Conservation (phyloP, 92 coral and sea anemone genomes). For the Zoanthus solanderi region DNA sequence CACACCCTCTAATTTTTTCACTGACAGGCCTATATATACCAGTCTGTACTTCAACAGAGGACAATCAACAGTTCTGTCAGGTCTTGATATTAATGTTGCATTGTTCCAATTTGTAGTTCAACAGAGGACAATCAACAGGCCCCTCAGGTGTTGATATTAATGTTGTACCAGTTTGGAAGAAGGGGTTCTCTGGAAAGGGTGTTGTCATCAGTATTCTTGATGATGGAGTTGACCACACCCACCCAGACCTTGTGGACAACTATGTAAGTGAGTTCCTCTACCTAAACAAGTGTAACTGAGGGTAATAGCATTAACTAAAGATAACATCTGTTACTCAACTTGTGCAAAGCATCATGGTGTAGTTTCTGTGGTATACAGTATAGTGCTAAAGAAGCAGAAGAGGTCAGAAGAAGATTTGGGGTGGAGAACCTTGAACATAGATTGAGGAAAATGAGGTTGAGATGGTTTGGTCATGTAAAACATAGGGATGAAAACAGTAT, state of each 20-base stretch:
- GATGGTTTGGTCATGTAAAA: too few relatives aligned
- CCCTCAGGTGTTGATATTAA: conserved; percentile 97
- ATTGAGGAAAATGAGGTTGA: too few relatives aligned
- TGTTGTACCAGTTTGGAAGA: conserved; percentile 93
- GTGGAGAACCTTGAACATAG: too few relatives aligned
- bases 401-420: too few relatives aligned
- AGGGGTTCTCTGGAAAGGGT: conserved; percentile 94
- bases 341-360: too few relatives aligned
- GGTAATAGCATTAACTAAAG: too few relatives aligned
- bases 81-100: conserved; percentile 44
- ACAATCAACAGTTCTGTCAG: conserved; percentile 97
- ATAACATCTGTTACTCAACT: too few relatives aligned
- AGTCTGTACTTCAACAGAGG: conserved; percentile 85
- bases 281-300: background rate
- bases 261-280: conserved; percentile 75
- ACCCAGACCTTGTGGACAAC: conserved; percentile 95
- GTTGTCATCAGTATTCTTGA: conserved; percentile 97
- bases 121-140: conserved; percentile 97
- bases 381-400: too few relatives aligned
- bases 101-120: conserved; percentile 58
- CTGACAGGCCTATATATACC: too few relatives aligned
- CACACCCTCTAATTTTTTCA: too few relatives aligned
- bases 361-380: too few relatives aligned
- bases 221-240: conserved; percentile 99
- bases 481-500: too few relatives aligned